Evolutionary conservation across 2,888 invertebrate species (phyloP), one percentile per base, ranked within the genome.

Genomic region (Zaprionus obscuricornis): DNA sequence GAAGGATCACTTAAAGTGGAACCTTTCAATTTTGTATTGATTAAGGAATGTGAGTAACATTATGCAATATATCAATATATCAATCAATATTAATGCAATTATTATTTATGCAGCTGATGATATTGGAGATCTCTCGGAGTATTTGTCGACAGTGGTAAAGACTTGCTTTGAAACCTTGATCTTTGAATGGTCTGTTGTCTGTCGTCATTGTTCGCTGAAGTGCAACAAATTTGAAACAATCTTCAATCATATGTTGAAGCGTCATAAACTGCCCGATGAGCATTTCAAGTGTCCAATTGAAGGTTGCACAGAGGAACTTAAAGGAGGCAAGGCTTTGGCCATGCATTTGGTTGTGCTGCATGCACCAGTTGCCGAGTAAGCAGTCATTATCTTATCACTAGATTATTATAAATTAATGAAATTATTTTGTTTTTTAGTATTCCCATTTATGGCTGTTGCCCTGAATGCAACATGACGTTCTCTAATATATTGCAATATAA

Each of bases 291-390:
- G 90, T 22, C 71, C 86, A 7, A 62, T 86, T 7, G 69, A 79
- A 1, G 70, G 72, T 2, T 85, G 78, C 34, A 43, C 33, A 1
- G 55, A 66, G 1, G 37, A 70, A 20, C 22, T 86, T 1, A 20
- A 58, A 3, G 73, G 72, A 1, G 45, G 56, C n/a, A 60, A 76
- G 7, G 64, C 46, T 3, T 47, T 89, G 29, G 85, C 89, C 1
- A 71, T 81, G 59, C 90, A 89, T 69, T 51, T 90, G 43, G 79
- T 89, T 0, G 51, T 88, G 3, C 60, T 76, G 16, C 89, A 89
- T 49, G 87, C 86, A 2, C 79, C 87, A 13, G 65, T 88, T 2
- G 66, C 79, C 10, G 74, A 78, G 89, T 84, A 75, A 50, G 17
- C n/a, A 1, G 1, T 1, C 0, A 14, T n/a, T 40, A 2, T 13